These are phyloP conservation scores for Grallaria varia DNA, from an alignment of 2,113 vertebrate species.

Conservation along the genomic window DNA sequence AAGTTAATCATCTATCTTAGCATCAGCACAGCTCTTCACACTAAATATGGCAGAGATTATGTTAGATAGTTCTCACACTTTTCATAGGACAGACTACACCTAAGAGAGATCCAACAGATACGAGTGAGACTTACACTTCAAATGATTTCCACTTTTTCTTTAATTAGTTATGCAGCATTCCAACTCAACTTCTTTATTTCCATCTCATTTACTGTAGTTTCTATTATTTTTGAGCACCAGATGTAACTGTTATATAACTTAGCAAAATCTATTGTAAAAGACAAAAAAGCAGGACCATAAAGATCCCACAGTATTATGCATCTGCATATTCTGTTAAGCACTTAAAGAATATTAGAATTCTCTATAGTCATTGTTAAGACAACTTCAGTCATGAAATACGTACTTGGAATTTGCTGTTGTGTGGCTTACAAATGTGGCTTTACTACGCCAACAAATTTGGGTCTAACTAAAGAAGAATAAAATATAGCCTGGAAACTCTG, in stretches of 20 bases:
- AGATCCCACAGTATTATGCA: background rate
- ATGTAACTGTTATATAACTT: background rate
- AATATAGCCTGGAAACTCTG: background rate
- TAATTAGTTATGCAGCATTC: background rate
- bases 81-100: background rate
- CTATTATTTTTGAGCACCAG: background rate
- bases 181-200: background rate
- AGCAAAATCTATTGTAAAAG: background rate
- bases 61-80: background rate
- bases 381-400: background rate
- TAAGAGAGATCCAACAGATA: background rate
- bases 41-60: background rate
- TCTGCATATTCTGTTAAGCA: background rate
- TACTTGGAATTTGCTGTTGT: background rate
- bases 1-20: background rate
- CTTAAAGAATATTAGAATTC: background rate
- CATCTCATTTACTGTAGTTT: background rate
- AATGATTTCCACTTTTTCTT: background rate
- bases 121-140: background rate
- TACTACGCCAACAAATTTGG: background rate
- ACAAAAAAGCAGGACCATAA: background rate
- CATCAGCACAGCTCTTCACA: background rate
- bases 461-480: background rate
- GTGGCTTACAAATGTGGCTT: background rate
- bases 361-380: background rate